These are phyloP conservation scores for Fringilla coelebs DNA, from an alignment of 2,797 vertebrate genomes.

Conservation along the genomic window DNA sequence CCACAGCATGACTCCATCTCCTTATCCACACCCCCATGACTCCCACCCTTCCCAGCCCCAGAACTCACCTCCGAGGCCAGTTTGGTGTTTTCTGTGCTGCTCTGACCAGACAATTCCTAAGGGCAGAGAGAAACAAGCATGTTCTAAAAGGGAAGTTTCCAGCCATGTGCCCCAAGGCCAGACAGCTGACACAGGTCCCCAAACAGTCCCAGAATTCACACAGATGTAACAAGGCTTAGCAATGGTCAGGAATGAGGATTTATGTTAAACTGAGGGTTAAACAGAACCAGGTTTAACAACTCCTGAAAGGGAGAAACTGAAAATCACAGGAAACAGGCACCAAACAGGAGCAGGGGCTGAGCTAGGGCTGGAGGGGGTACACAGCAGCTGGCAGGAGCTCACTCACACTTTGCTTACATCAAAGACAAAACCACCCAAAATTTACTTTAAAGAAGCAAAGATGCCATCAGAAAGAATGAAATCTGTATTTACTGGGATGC, in stretches of 20 bases:
- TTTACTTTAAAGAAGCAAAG: background rate
- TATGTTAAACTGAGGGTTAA: background rate
- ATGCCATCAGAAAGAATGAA: background rate
- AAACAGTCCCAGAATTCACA: background rate
- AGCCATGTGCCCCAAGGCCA: background rate
- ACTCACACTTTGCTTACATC: background rate
- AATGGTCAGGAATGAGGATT: fast-evolving
- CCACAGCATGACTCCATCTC: background rate
- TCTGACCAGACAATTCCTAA: slow-evolving; percentile 32
- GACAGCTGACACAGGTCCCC: fast-evolving
- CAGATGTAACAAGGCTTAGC: background rate
- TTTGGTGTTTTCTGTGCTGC: background rate
- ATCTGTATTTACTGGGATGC: background rate
- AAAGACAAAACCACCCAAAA: background rate
- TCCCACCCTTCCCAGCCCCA: background rate
- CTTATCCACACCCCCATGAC: fast-evolving
- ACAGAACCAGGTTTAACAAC: background rate
- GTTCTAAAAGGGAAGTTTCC: background rate
- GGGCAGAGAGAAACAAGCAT: background rate
- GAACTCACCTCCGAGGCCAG: slow-evolving; percentile 10
- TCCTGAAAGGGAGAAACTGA: background rate
- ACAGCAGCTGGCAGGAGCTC: background rate
- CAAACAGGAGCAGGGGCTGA: background rate
- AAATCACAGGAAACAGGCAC: background rate
- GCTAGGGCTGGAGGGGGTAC: background rate